Percentiles rank a stretch among this genome's conserved stretches.
Evolutionary conservation across 2,888 invertebrate genomes (phyloP).

Genomic region (Cheilosia pagana): DNA sequence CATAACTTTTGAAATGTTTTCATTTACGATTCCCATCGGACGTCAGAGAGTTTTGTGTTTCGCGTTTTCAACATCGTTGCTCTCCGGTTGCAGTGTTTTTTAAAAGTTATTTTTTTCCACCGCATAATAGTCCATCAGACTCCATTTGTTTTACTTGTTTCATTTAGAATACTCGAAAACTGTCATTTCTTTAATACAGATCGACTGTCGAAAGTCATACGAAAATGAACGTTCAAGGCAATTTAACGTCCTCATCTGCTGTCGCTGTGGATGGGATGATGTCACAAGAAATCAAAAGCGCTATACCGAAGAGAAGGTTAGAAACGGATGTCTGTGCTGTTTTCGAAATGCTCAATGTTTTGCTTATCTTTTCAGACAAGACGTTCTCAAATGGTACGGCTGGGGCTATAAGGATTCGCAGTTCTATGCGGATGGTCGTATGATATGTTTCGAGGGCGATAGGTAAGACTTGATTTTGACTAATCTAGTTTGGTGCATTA

Average conservation of each 20-base stretch:
- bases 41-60: slow-evolving; percentile 36
- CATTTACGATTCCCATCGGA: slow-evolving; percentile 29
- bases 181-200: slow-evolving; percentile 12
- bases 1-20: slow-evolving; percentile 64
- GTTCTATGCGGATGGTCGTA: slow-evolving; percentile 88
- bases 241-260: slow-evolving; percentile 64
- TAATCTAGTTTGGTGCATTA: neutral
- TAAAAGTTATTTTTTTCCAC: neutral
- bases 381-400: slow-evolving; percentile 98
- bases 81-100: slow-evolving; percentile 14
- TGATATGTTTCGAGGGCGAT: slow-evolving; percentile 91
- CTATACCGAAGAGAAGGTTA: slow-evolving; percentile 82
- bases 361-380: slow-evolving; percentile 88
- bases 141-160: slow-evolving; percentile 2
- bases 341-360: neutral
- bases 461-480: slow-evolving; percentile 85
- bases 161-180: slow-evolving; percentile 4
- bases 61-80: slow-evolving; percentile 44
- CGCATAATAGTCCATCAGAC: slow-evolving; percentile 25
- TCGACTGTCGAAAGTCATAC: neutral
- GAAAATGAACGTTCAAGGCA: slow-evolving; percentile 42
- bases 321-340: neutral
- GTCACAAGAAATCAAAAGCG: slow-evolving; percentile 80
- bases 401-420: slow-evolving; percentile 99
- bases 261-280: slow-evolving; percentile 79